Percentiles rank a stretch among this genome's conserved stretches.
Evolutionary conservation across 2,797 vertebrate genomes (phyloP).

Genomic region (Lepus townsendii): DNA sequence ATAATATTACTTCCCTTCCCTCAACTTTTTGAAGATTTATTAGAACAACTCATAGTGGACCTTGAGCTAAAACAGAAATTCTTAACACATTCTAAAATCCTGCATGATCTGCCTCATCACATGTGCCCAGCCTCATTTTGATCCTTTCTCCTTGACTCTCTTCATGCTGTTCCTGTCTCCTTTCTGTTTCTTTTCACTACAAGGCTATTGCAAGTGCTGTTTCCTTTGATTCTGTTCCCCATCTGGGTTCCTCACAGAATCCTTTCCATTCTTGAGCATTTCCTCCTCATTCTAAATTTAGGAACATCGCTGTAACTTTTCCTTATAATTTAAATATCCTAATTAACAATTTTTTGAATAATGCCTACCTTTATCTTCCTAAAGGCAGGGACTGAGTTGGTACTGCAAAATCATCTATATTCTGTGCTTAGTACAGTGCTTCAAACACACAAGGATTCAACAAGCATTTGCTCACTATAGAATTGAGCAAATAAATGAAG

Average conservation of each 20-base stretch:
- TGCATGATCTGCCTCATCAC: neutral
- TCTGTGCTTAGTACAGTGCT: neutral
- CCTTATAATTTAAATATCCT: neutral
- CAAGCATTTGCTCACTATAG: neutral
- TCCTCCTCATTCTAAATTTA: neutral
- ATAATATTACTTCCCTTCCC: too few relatives aligned
- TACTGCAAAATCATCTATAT: neutral
- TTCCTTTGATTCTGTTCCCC: neutral
- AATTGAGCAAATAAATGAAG: constrained; percentile 30
- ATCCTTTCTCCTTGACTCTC: neutral
- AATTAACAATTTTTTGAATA: neutral
- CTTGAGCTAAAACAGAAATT: neutral
- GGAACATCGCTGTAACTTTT: neutral
- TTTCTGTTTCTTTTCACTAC: neutral
- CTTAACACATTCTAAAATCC: neutral
- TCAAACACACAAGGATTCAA: neutral
- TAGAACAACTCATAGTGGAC: neutral
- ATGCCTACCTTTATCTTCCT: neutral
- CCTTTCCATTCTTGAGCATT: neutral
- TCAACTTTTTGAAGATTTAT: neutral
- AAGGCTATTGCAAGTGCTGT: neutral
- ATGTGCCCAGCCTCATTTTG: neutral
- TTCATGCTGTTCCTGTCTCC: neutral
- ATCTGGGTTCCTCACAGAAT: neutral
- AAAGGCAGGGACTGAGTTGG: neutral